These are phyloP conservation scores for Phenganax marumi DNA, from an alignment of 92 coral and sea anemone species.

Conservation along the genomic window DNA sequence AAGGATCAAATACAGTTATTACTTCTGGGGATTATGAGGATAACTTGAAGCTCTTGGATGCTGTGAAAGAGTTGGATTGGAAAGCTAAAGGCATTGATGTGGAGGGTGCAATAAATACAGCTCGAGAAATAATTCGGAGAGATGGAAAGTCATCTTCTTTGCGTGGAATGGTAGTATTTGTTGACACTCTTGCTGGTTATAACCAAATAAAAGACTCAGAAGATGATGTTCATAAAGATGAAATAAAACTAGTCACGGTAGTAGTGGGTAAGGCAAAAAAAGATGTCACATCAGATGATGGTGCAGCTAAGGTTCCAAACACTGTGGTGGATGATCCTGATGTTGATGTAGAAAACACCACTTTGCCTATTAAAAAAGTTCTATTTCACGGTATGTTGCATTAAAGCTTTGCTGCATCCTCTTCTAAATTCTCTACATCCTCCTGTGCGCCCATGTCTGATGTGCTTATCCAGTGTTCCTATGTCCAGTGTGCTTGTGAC, in stretches of 20 bases:
- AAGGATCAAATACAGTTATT: slow-evolving; percentile 45
- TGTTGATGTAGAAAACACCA: slow-evolving; percentile 26
- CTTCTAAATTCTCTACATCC: too few relatives aligned
- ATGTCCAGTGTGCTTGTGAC: too few relatives aligned
- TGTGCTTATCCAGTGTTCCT: too few relatives aligned
- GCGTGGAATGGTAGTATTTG: slow-evolving; percentile 30
- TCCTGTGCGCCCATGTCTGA: too few relatives aligned
- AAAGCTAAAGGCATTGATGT: slow-evolving; percentile 63
- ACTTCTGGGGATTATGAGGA: slow-evolving; percentile 60
- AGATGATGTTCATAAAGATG: slow-evolving; percentile 45
- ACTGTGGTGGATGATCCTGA: slow-evolving; percentile 26
- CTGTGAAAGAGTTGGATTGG: slow-evolving; percentile 49
- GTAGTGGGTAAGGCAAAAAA: background rate
- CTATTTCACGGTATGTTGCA: too few relatives aligned
- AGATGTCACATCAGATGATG: slow-evolving; percentile 17
- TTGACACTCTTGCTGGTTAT: slow-evolving; percentile 25
- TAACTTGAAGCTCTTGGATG: slow-evolving; percentile 41
- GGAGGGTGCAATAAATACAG: slow-evolving; percentile 56
- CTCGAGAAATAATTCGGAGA: slow-evolving; percentile 58
- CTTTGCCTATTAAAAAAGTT: slow-evolving; percentile 1
- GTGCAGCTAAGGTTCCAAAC: background rate
- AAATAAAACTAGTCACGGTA: slow-evolving; percentile 59
- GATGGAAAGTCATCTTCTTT: slow-evolving; percentile 28
- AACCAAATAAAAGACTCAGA: slow-evolving; percentile 44
- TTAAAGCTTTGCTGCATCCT: too few relatives aligned